Evolutionary conservation across 1,140 invertebrate genomes (phyloP), one percentile per base, ranked within the genome.

Genomic region (Hycleus phaleratus): DNA sequence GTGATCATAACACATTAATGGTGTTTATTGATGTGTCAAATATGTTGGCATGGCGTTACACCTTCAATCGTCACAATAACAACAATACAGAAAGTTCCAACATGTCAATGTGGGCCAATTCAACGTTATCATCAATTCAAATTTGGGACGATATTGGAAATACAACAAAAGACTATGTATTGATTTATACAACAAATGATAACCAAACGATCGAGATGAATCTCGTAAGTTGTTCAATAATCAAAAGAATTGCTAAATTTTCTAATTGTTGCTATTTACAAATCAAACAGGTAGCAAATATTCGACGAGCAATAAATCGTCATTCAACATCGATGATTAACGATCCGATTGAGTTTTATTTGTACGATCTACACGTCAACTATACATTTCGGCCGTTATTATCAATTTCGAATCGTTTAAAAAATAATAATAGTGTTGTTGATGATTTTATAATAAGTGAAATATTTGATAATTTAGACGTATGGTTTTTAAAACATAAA

Each of bases 401-500:
- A 32, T 4, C 4, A 32, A 7, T 32, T 7, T 32, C 32, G 32
- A 32, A 32, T 32, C 32, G 32, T 1, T 32, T 32, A 32, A 32
- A 32, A 5, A 7, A 2, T 32, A 7, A 5, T 32, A 32, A 32
- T 32, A 32, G 7, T 32, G 7, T 0, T 32, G 32, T 32, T 32
- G 32, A 32, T 4, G 7, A 32, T 32, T 32, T 32, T 32, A 7
- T 32, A 7, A 32, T 32, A 32, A 32, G 32, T 32, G 7, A 32
- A 5, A 7, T 32, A 7, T 32, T 32, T 25, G 60, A 58, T 24
- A 71, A 71, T 60, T 60, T 72, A 43, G 68, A 71, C 5, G 66
- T 69, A 56, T 73, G 72, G 72, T 57, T 54, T n/a, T 24, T 64
- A 4, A 71, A 70, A 58, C 71, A 73, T 58, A 62, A 60, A 52